Evolutionary conservation across 2,888 invertebrate species (phyloP), one percentile per base, ranked within the genome.

Genomic region (Pterostichus niger): DNA sequence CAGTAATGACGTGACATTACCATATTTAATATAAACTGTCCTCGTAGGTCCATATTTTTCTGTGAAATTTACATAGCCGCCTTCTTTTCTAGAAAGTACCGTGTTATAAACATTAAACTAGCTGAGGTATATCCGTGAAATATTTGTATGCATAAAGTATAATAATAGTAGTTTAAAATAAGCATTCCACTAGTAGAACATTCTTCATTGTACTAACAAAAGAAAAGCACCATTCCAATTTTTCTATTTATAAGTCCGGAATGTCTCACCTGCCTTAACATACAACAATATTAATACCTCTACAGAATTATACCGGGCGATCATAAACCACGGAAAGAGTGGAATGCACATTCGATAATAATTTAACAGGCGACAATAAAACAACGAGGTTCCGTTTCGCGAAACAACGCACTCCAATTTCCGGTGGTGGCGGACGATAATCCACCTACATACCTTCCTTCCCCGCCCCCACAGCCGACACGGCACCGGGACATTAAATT

Each of bases 291-390:
- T 40, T 40, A 40, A 40, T 40, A 40, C 40, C 40, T 40, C 40
- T 40, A 40, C 40, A 40, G 40, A 40, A 40, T 40, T 40, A 40
- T 40, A 40, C 7, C 40, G 40, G 40, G 40, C 52, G 6, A n/a
- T 52, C 13, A 52, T 59, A 59, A 59, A 59, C 24, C 59, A 59
- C 24, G 59, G 59, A 24, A 59, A 59, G 59, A 59, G 24, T 59
- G 59, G 59, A 59, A 59, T 59, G 59, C 24, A 59, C 59, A 59
- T 59, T 59, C 59, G 59, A 59, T 59, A 64, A 64, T 64, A 64
- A 64, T 64, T 64, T 40, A 64, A 64, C 40, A 64, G 64, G 35
- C 64, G 40, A 64, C 64, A 64, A 64, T 64, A 64, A 64, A 64
- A 64, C 64, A 64, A 64, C 64, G 33, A 33, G 40, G 64, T 64